Evolutionary conservation across 1,140 invertebrate species (phyloP), one percentile per base, ranked within the genome.

Genomic region (Formica selysi): DNA sequence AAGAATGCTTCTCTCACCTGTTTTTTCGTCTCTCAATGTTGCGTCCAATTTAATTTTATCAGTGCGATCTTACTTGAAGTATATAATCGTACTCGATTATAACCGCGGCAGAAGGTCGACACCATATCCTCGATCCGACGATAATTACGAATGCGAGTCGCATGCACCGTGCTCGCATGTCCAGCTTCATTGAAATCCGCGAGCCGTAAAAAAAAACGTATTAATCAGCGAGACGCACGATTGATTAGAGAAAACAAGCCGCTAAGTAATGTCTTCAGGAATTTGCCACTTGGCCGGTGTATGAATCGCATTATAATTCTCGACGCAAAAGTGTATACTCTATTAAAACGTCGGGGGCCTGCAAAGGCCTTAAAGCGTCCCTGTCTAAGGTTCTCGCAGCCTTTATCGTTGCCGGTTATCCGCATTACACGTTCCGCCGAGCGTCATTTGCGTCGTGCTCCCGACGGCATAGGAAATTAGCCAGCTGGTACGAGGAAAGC

Each of bases 161-260:
- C 62, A 76, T 54, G 61, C 13, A 16, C 62, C 51, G 65, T 41
- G 22, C 64, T 64, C 38, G 38, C 65, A 61, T 64, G 62, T 85
- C 38, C 65, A 79, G 73, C 10, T 80, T 91, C 83, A 80, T 86
- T 87, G 91, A 92, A 90, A 91, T 89, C 78, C 76, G 41, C 85
- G 22, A 22, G 80, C 38, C 41, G 22, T 22, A 22, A 22, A 22
- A 64, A 81, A 86, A 78, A 57, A 61, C 61, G 87, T 88, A 87
- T 87, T 92, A 90, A 92, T 93, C 91, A 91, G 86, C 86, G 85
- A 87, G 87, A 22, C 22, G 22, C 22, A 22, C 22, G 22, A 88
- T 86, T 91, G 93, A 94, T 93, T 91, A 90, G 85, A 87, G 87
- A 89, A 44, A 87, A 87, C 76, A 73, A 67, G 74, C 44, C 62